phyloP scores from a whole-genome alignment of 1,140 invertebrate genomes.

The Hyposmocoma kahamanoa region DNA sequence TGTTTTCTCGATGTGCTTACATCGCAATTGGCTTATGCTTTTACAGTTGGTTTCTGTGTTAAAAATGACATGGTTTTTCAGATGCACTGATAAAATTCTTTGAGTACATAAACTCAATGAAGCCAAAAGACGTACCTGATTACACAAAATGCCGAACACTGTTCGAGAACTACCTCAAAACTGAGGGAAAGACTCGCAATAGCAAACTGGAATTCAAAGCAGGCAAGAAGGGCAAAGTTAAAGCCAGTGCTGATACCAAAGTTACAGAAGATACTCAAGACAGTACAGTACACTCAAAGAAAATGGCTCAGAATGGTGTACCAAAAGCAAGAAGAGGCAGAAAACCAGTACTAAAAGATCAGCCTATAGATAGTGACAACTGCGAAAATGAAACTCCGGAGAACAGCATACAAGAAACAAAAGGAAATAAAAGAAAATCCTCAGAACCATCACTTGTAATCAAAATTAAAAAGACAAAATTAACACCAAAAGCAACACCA shows the following conservation, averaged over 20 bases:
- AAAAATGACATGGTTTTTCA: too few species aligned
- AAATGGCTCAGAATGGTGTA: not conserved
- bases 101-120: conserved; percentile 80
- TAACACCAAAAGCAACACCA: conserved; percentile 44
- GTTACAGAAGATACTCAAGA: conserved; percentile 11
- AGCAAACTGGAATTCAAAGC: conserved; percentile 49
- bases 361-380: conserved; percentile 14
- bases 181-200: conserved; percentile 34
- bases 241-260: conserved; percentile 8
- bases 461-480: conserved; percentile 50
- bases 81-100: conserved; percentile 79
- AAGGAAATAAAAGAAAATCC: conserved; percentile 42
- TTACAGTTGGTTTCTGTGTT: too few species aligned
- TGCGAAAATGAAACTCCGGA: conserved; percentile 33
- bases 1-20: too few species aligned
- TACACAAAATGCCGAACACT: conserved; percentile 82
- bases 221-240: conserved; percentile 27
- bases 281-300: conserved; percentile 1
- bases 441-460: conserved; percentile 38
- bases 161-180: conserved; percentile 70
- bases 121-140: conserved; percentile 82
- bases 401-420: conserved; percentile 17
- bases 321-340: conserved; percentile 11
- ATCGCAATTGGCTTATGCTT: too few species aligned
- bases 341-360: conserved; percentile 7